Base-by-base conservation (phyloP, 2,888 invertebrate genomes). In the Callinectes sapidus region DNA sequence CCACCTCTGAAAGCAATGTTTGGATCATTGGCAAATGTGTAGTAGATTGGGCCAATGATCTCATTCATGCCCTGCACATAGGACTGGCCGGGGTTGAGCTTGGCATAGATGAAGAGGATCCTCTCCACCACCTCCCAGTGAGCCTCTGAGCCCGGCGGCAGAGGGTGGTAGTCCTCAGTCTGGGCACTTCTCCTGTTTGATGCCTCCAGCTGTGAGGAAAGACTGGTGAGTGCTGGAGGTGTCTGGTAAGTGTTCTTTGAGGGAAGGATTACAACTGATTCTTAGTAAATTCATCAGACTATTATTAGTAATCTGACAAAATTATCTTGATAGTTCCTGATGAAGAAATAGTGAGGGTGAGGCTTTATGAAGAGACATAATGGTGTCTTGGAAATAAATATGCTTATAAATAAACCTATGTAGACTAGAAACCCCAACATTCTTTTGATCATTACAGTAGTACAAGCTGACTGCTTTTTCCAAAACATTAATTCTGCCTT, bases 1-100 rank as follows among this genome's bases (percentile, higher is more conserved):
- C 2, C 35, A 94, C 92, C 93, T 90, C 98, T 97, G 96, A 97
- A 98, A 90, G 97, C 97, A 54, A 96, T 95, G 95, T 98, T 97
- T 0, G 98, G 97, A 96, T 99, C 98, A 39, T 97, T 98, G 13
- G 99, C 99, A 96, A 99, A 98, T 0, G 98, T 98, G 96, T 99
- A 99, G 96, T 99, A 99, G 95, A 99, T 98, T 13, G 99, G 99
- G 0, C 99, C 99, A 87, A 99, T 97, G 95, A 99, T 99, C 96
- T 99, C 99, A 96, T 99, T 99, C 99, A 99, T 99, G 91, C 99
- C 99, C 96, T 99, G 98, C 0, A 98, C 98, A 95, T 98, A 98
- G 81, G 94, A 93, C 91, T 99, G 99, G 0, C 99, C 99, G 0
- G 99, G 99, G 96, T 99, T 99, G 23, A 99, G 96, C 96, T 99